These are phyloP conservation scores for Dyspetes luteomarginatus DNA, from an alignment of 2,888 invertebrate species.

Conservation along the genomic window DNA sequence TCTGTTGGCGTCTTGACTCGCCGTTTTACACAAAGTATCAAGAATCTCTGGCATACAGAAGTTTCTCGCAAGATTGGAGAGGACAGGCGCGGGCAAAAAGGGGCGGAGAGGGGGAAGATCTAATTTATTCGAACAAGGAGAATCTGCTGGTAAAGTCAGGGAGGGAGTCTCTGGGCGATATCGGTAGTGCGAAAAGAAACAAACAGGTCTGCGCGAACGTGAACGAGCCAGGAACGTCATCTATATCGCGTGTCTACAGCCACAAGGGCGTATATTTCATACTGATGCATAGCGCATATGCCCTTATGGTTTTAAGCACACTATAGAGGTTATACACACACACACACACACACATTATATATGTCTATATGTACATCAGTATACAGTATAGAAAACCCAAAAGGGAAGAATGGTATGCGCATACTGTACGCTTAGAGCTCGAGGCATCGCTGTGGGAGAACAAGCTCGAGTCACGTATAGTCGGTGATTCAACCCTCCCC, in stretches of 20 bases:
- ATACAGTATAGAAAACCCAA: slow-evolving; percentile 42
- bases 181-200: slow-evolving; percentile 65
- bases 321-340: no score
- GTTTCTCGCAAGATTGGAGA: slow-evolving; percentile 41
- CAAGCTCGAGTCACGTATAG: slow-evolving; percentile 80
- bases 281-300: no score
- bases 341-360: neutral
- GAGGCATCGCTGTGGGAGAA: slow-evolving; percentile 61
- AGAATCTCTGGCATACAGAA: slow-evolving; percentile 52
- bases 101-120: slow-evolving; percentile 37
- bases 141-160: slow-evolving; percentile 29
- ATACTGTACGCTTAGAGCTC: slow-evolving; percentile 46
- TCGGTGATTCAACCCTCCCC: slow-evolving; percentile 79
- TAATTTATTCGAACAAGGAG: slow-evolving; percentile 69
- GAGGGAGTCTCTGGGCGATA: slow-evolving; percentile 42
- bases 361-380: neutral
- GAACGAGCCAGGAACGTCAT: slow-evolving; percentile 66
- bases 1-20: neutral
- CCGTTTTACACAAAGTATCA: slow-evolving; percentile 40
- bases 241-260: no score
- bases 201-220: slow-evolving; percentile 66
- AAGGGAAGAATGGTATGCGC: slow-evolving; percentile 51
- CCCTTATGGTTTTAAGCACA: no score
- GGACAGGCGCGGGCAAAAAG: slow-evolving; percentile 12
- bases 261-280: no score